A percentile compares a stretch with the other conserved stretches of the same genome.
phyloP scores from a whole-genome alignment of 2,797 vertebrate genomes.

The Morelia viridis region DNA sequence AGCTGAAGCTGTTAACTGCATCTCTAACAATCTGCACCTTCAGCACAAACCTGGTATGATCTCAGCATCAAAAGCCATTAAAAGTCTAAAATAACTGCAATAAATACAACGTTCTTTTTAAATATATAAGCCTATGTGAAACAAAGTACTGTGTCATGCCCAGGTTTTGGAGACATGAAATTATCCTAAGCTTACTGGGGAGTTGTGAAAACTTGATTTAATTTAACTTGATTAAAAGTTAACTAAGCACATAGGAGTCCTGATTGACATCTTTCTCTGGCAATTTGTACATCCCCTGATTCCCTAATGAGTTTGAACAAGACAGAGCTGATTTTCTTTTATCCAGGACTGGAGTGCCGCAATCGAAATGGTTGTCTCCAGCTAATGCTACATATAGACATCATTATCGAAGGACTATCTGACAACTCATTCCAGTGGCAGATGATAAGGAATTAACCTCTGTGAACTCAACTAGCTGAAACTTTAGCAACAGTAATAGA shows the following conservation, averaged over 20 bases:
- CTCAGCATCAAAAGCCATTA: neutral
- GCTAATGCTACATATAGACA: neutral
- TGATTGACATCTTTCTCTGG: neutral
- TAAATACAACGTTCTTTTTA: neutral
- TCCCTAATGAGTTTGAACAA: neutral
- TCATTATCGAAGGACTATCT: neutral
- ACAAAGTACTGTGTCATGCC: neutral
- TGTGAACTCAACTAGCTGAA: neutral
- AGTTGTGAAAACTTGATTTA: neutral
- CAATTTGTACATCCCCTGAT: neutral
- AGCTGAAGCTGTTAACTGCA: neutral
- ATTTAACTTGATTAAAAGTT: neutral
- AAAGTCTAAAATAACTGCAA: neutral
- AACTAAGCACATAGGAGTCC: neutral
- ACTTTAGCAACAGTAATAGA: neutral
- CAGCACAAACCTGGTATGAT: neutral
- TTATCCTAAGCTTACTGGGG: neutral
- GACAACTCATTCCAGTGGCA: neutral
- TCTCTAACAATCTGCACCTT: too few relatives aligned
- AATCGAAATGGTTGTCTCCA: neutral
- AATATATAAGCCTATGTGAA: neutral
- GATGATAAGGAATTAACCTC: neutral
- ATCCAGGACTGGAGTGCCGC: neutral
- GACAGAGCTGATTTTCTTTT: neutral
- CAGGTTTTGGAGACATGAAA: neutral